Evolutionary conservation across 2,113 vertebrate species (phyloP).

Genomic region (Rhegmatorhina hoffmannsi): DNA sequence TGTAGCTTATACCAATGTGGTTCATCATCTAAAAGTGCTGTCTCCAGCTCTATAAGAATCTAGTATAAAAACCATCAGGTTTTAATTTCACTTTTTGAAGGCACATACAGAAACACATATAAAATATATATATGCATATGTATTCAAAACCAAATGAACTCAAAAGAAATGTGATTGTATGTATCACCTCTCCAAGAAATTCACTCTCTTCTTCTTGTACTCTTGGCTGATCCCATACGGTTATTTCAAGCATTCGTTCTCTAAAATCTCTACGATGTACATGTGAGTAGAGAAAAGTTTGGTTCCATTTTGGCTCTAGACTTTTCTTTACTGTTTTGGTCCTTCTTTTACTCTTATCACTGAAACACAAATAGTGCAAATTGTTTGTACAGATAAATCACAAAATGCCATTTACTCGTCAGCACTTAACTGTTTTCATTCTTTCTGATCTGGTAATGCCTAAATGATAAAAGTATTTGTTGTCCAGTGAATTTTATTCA

Average conservation of each 20-base stretch:
- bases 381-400: constrained; percentile 15
- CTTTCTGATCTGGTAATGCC: neutral
- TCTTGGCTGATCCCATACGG: constrained; percentile 96
- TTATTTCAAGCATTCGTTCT: constrained; percentile 98
- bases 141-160: neutral
- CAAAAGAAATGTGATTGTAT: neutral
- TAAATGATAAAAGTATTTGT: neutral
- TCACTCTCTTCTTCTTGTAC: constrained; percentile 97
- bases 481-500: neutral
- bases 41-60: constrained; percentile 98
- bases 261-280: constrained; percentile 97
- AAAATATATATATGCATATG: neutral
- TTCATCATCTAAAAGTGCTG: constrained; percentile 92
- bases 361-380: constrained; percentile 70
- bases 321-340: constrained; percentile 98
- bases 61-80: constrained; percentile 61
- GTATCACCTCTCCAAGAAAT: constrained; percentile 94
- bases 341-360: constrained; percentile 97
- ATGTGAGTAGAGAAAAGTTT: constrained; percentile 96
- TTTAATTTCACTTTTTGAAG: constrained; percentile 14
- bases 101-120: neutral
- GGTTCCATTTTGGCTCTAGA: constrained; percentile 97
- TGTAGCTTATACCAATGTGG: constrained; percentile 99
- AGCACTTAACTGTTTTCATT: neutral
- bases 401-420: neutral